Base-by-base conservation (phyloP, 2,797 vertebrate genomes). In the Phaenicophaeus curvirostris region DNA sequence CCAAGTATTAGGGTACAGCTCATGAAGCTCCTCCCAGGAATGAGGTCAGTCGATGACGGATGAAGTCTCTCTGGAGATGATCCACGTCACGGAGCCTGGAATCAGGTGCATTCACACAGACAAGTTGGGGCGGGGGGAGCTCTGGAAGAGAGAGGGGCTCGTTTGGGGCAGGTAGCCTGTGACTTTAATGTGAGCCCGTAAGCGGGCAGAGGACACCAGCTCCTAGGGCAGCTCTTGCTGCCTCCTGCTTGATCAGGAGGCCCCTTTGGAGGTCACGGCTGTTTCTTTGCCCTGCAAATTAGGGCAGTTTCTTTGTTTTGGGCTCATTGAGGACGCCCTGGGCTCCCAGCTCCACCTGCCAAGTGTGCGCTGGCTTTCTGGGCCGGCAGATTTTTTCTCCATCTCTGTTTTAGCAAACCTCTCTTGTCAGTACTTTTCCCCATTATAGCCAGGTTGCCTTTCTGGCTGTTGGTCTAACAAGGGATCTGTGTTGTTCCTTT, bases 21-120 rank as follows among this genome's bases (percentile, higher is more conserved):
- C 58, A 42, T 28, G 30, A 50, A 15, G 28, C 53, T 53, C 35
- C 58, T 61, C 30, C 23, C n/a, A 10, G 58, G 35, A 51, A 35
- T 0, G 13, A 62, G 58, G 35, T 71, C 63, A 41, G 1, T 10
- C 0, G 0, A 1, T 15, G 69, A 13, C 0, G 2, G 41, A 28
- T 44, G 11, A 33, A 28, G 20, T 39, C 31, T 58, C 50, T 37
- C 21, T 33, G 53, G 39, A 17, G n/a, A 1, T 21, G 30, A 21
- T 31, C 41, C 0, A 0, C 4, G 8, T 15, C 15, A 3, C 1
- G 5, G 59, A 79, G 46, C 50, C 75, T 28, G 57, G 37, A 23
- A 18, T 42, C 50, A 13, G 33, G 25, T 2, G 5, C 8, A 3
- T 31, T 14, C 8, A 50, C 44, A 44, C 17, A 44, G 44, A 44